Evolutionary conservation across 2,888 invertebrate genomes (phyloP).

Genomic region (Spatulosminthurus flaviceps): DNA sequence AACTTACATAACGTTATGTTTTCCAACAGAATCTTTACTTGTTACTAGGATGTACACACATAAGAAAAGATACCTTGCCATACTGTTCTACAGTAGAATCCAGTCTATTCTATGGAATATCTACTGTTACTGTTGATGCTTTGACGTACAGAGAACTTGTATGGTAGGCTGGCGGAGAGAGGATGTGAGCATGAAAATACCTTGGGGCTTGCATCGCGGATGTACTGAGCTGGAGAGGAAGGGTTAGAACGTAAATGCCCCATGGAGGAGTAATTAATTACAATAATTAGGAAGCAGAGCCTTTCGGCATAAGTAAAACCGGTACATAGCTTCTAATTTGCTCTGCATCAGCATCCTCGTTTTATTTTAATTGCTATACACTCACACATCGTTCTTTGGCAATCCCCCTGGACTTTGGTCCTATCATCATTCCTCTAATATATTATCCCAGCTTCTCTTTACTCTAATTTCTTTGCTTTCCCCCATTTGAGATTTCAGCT

Average conservation of each 20-base stretch:
- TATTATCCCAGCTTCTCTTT: not conserved
- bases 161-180: too few species aligned
- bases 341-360: slow-evolving; percentile 46
- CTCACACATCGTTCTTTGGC: slow-evolving; percentile 32
- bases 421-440: slow-evolving; percentile 29
- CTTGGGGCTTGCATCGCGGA: too few species aligned
- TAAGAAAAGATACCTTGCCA: too few species aligned
- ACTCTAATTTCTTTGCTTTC: not conserved
- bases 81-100: too few species aligned
- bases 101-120: too few species aligned
- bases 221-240: too few species aligned
- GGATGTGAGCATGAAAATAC: too few species aligned
- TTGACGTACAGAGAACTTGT: too few species aligned
- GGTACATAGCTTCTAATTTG: slow-evolving; percentile 30
- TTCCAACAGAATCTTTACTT: too few species aligned
- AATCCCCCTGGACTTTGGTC: slow-evolving; percentile 34
- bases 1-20: too few species aligned
- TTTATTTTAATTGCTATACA: slow-evolving; percentile 53
- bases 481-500: not conserved
- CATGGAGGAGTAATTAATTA: slow-evolving; percentile 56
- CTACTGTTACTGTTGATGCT: too few species aligned
- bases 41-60: too few species aligned
- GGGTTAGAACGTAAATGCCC: slow-evolving; percentile 35
- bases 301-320: slow-evolving; percentile 19
- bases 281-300: slow-evolving; percentile 51